These are phyloP conservation scores for Pelodytes ibericus DNA, from an alignment of 2,797 vertebrate genomes.

Conservation along the genomic window DNA sequence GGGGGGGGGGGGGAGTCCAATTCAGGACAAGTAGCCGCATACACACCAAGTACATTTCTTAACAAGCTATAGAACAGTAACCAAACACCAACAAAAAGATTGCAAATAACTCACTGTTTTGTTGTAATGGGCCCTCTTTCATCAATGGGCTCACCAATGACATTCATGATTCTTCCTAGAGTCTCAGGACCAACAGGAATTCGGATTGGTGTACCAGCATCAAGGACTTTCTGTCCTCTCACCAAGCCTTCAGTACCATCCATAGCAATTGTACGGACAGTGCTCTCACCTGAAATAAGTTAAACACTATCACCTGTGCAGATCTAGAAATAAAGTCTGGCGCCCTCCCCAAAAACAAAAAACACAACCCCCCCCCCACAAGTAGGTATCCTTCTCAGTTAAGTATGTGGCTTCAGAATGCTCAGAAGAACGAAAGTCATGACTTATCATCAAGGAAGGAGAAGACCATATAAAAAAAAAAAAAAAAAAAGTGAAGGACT, in stretches of 20 bases:
- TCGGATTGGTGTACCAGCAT: slow-evolving; percentile 92
- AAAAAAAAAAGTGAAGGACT: too few relatives aligned
- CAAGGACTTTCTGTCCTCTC: slow-evolving; percentile 92
- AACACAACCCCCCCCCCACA: too few relatives aligned
- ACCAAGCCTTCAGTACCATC: slow-evolving; percentile 95
- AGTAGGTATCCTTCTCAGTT: slow-evolving; percentile 77
- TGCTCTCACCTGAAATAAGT: slow-evolving; percentile 85
- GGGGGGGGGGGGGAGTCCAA: too few relatives aligned
- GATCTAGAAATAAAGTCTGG: too few relatives aligned
- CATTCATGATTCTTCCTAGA: slow-evolving; percentile 96
- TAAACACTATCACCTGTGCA: background rate
- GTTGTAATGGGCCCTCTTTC: slow-evolving; percentile 94
- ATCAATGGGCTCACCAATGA: slow-evolving; percentile 95
- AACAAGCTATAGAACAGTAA: background rate
- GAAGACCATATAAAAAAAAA: slow-evolving; percentile 67
- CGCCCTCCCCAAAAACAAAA: too few relatives aligned
- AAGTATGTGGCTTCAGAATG: slow-evolving; percentile 79
- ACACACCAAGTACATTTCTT: too few relatives aligned
- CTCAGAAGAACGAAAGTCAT: slow-evolving; percentile 97
- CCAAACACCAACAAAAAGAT: too few relatives aligned
- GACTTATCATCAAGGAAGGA: slow-evolving; percentile 75
- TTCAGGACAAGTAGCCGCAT: too few relatives aligned
- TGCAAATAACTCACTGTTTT: slow-evolving; percentile 82
- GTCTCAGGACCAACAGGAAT: slow-evolving; percentile 98
- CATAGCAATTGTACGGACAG: slow-evolving; percentile 96